Evolutionary conservation across 1,140 invertebrate species (phyloP), one percentile per base, ranked within the genome.

Genomic region (Ganaspis sp.): DNA sequence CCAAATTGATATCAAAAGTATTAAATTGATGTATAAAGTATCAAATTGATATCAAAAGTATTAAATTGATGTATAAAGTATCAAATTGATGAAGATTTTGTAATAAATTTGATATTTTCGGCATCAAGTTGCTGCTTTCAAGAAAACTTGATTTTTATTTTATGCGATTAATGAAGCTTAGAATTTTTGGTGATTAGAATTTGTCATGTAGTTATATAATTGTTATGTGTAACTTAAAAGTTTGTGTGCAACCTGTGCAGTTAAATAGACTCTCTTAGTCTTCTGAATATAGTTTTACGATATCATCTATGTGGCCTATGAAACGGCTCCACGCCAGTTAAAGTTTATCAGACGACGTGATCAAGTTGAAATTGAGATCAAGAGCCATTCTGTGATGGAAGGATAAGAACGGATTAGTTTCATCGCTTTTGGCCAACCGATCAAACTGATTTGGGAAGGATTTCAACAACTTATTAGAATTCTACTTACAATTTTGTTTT

Each of bases 281-380:
- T 64, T 64, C 23, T 26, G n/a, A 29, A 29, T 64, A 29, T 64
- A 64, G 23, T 64, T 64, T 64, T n/a, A 29, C 23, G 58, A 64
- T 64, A 64, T 29, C 26, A 64, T 64, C 58, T 64, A n/a, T 64
- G 58, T 64, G 12, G 58, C 23, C 58, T 64, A 64, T 64, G 58
- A 64, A 64, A 64, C 58, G 12, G 58, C 26, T 64, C 58, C 26
- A 29, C 58, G 11, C 58, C 58, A 64, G 21, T 64, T 64, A 64
- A 64, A 64, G 58, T 64, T 64, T 64, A 64, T 64, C 58, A 12
- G 58, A 64, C 58, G 15, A 9, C 29, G 23, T 64, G 58, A 64
- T 64, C 58, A 29, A 64, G 58, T 64, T 64, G 58, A 64, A 64
- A 64, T 64, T 64, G 58, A 12, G 58, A 64, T 64, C 58, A 64